Conservation (phyloP, 2,888 invertebrate species). For the Oxytorus armatus region DNA sequence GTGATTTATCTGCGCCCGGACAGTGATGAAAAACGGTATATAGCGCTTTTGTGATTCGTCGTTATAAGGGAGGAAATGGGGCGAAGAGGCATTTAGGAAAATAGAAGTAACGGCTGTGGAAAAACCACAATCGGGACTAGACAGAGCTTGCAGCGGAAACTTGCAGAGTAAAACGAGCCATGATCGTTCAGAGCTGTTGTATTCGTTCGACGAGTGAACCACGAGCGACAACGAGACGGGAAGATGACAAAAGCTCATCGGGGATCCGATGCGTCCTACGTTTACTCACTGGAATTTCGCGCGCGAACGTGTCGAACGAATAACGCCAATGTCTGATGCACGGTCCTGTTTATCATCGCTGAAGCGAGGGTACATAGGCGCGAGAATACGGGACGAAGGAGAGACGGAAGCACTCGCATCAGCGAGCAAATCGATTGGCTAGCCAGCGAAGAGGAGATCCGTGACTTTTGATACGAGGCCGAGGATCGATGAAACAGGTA, state of each 20-base stretch:
- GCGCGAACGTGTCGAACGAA: constrained; percentile 46
- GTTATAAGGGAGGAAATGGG: too few relatives aligned
- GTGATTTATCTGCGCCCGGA: too few relatives aligned
- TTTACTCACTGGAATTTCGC: constrained; percentile 48
- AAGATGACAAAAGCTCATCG: neutral
- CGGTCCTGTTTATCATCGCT: constrained; percentile 41
- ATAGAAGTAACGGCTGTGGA: constrained; percentile 11
- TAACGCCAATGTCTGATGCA: constrained; percentile 51
- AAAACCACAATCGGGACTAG: constrained; percentile 2
- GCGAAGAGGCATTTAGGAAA: too few relatives aligned
- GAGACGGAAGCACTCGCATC: constrained; percentile 17
- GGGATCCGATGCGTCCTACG: constrained; percentile 13
- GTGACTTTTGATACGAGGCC: constrained; percentile 77
- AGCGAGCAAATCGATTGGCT: constrained; percentile 27
- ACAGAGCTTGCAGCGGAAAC: constrained; percentile 7
- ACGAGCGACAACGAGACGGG: constrained; percentile 4
- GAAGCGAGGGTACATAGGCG: constrained; percentile 33
- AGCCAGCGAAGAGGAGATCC: constrained; percentile 68
- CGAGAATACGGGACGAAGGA: constrained; percentile 35
- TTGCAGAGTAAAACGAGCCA: constrained; percentile 38
- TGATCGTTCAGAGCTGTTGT: constrained; percentile 40
- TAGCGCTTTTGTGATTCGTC: too few relatives aligned
- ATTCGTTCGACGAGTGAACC: neutral
- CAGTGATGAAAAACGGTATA: too few relatives aligned
- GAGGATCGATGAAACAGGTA: constrained; percentile 72